A percentile compares a stretch with the other conserved stretches of the same genome.
Conservation (phyloP, 53 echinoderm and acorn worm genomes). For the Temnopleurus reevesii region DNA sequence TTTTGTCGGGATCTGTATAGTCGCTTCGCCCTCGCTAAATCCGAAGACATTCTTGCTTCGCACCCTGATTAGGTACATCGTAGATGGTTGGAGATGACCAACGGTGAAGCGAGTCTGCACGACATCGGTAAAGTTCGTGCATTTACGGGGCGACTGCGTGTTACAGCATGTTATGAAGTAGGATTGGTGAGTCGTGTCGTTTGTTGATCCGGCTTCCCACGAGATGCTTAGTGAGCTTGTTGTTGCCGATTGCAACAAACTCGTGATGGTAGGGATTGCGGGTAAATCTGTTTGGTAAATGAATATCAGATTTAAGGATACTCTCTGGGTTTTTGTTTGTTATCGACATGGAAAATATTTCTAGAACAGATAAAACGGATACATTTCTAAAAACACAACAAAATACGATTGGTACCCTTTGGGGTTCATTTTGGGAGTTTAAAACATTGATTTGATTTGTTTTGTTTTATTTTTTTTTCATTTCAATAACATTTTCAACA, state of each 20-base stretch:
- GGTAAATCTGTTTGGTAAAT: neutral
- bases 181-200: neutral
- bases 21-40: neutral
- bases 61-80: neutral
- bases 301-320: no score
- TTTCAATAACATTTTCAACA: no score
- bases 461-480: no score
- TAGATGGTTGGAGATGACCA: neutral
- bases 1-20: neutral
- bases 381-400: no score
- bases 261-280: neutral
- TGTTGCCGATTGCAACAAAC: neutral
- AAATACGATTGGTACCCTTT: no score
- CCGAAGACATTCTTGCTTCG: neutral
- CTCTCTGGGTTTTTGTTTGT: no score
- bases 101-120: neutral
- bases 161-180: neutral
- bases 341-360: no score
- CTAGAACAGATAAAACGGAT: no score
- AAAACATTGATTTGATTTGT: no score
- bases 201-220: neutral
- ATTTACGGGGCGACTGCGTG: neutral
- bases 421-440: no score
- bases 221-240: neutral
- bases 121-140: neutral